These are phyloP conservation scores for Thecocarcelia acutangulata DNA, from an alignment of 2,888 invertebrate genomes.

Conservation along the genomic window DNA sequence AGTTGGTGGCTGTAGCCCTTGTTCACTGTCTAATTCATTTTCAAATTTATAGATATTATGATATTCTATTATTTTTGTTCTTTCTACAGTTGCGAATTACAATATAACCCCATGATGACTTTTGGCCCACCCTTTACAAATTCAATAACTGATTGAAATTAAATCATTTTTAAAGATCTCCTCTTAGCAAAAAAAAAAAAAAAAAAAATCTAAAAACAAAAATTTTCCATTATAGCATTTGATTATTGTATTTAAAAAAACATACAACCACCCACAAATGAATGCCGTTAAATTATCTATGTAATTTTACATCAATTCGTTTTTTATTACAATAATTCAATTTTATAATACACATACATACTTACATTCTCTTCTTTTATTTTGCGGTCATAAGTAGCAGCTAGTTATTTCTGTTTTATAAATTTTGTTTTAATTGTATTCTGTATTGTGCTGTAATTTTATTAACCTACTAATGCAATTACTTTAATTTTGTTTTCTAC, in stretches of 20 bases:
- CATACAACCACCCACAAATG: conserved; percentile 10
- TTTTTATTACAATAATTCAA: conserved; percentile 41
- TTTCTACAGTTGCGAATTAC: no score
- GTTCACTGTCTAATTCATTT: no score
- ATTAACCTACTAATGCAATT: conserved; percentile 5
- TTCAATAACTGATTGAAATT: conserved; percentile 18
- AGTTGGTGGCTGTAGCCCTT: no score
- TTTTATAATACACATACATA: neutral
- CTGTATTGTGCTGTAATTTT: neutral
- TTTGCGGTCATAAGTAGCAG: conserved; percentile 35
- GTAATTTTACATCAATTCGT: conserved; percentile 40
- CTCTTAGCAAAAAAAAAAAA: conserved; percentile 2
- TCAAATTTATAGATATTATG: no score
- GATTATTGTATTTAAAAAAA: conserved; percentile 1
- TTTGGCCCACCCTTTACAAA: no score
- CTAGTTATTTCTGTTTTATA: neutral
- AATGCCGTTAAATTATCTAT: conserved; percentile 8
- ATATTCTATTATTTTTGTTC: no score
- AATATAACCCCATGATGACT: no score
- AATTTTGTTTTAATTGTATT: neutral
- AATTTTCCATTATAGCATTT: conserved; percentile 25
- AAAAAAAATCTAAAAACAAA: neutral
- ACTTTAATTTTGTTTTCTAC: neutral
- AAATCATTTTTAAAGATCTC: conserved; percentile 5
- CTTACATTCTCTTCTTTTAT: conserved; percentile 1